Conservation (phyloP, 2,113 vertebrate genomes). For the Trinectes maculatus region DNA sequence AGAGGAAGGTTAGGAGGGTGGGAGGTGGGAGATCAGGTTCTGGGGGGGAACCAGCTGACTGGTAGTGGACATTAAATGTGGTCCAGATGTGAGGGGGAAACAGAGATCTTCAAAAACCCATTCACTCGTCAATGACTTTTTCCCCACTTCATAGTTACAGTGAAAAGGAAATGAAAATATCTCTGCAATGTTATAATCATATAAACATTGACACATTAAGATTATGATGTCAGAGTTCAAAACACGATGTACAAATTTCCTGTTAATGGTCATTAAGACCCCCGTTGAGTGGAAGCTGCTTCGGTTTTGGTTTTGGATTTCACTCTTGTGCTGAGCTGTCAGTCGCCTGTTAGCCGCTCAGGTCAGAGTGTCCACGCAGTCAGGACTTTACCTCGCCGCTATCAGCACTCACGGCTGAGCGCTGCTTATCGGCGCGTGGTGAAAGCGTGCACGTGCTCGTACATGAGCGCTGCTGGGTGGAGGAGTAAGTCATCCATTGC, state of each 20-base stretch:
- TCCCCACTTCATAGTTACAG: no score
- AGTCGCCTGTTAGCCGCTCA: slow-evolving; percentile 35
- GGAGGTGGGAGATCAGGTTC: slow-evolving; percentile 46
- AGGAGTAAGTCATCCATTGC: slow-evolving; percentile 29
- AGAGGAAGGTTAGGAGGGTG: slow-evolving; percentile 64
- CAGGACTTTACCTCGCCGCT: slow-evolving; percentile 77
- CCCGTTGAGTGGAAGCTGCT: neutral
- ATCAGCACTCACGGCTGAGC: slow-evolving; percentile 62
- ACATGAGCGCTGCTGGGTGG: slow-evolving; percentile 2
- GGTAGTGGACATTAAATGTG: slow-evolving; percentile 13
- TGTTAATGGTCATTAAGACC: no score
- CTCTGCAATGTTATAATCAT: no score
- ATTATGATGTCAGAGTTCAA: no score
- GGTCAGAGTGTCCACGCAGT: slow-evolving; percentile 73
- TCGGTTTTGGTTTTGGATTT: neutral
- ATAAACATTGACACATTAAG: no score
- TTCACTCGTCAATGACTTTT: neutral
- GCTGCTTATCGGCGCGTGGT: slow-evolving; percentile 58
- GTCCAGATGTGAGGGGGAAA: slow-evolving; percentile 48
- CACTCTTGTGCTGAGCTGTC: slow-evolving; percentile 51
- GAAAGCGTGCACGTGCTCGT: neutral
- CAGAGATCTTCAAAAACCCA: neutral
- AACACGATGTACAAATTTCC: no score
- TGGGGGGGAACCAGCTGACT: slow-evolving; percentile 5
- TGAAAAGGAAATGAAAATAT: no score